Percentiles rank a stretch among this genome's conserved stretches.
Conservation (phyloP, 2,113 vertebrate species). For the Apus apus region DNA sequence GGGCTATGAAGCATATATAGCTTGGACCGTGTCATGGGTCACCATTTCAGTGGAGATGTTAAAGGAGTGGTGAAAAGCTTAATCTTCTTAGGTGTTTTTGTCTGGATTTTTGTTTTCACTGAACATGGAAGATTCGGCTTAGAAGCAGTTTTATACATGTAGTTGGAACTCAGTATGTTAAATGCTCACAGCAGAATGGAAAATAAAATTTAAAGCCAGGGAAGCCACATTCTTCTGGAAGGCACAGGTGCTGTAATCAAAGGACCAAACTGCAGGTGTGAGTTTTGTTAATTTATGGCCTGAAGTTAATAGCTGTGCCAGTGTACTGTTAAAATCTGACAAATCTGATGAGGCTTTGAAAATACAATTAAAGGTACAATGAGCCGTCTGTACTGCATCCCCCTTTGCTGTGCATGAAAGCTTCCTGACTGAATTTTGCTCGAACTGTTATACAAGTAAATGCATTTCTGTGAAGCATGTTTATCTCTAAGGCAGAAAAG, state of each 20-base stretch:
- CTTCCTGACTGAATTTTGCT: not conserved
- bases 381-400: not conserved
- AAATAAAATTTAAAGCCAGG: conserved; percentile 19
- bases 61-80: conserved; percentile 18
- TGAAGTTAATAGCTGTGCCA: not conserved
- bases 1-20: conserved; percentile 3
- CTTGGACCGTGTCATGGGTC: not conserved
- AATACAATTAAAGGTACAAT: not conserved
- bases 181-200: conserved; percentile 12
- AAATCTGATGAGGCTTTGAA: not conserved
- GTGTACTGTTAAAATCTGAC: not conserved
- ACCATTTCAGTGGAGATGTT: not conserved
- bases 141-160: not conserved
- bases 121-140: not conserved
- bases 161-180: not conserved
- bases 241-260: not conserved
- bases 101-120: conserved; percentile 32
- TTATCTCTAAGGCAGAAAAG: not conserved
- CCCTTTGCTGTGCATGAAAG: not conserved
- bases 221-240: not conserved
- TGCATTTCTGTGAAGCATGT: not conserved
- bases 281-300: not conserved
- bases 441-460: not conserved
- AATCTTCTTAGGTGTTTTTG: conserved; percentile 29
- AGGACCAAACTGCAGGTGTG: not conserved